These are phyloP conservation scores for Drosophila fulvimacula DNA, from an alignment of 2,888 invertebrate genomes.

Conservation along the genomic window DNA sequence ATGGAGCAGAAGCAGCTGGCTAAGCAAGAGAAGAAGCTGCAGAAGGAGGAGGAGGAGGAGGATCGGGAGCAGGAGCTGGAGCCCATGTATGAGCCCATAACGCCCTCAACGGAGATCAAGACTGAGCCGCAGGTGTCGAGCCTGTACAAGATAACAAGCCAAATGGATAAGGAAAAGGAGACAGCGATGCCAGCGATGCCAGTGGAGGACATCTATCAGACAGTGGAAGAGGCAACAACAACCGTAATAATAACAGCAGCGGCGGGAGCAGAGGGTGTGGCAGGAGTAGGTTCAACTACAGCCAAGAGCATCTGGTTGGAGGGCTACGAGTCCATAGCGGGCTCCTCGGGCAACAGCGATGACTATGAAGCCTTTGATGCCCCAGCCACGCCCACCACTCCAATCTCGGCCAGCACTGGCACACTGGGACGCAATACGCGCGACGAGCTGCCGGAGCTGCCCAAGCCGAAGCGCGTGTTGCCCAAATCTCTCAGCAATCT, in stretches of 20 bases:
- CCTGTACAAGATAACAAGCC: slow-evolving; percentile 52
- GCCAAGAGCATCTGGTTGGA: slow-evolving; percentile 65
- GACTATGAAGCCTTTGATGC: slow-evolving; percentile 82
- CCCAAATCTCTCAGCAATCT: slow-evolving; percentile 67
- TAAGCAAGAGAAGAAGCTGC: neutral
- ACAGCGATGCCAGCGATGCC: neutral
- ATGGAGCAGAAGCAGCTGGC: slow-evolving; percentile 68
- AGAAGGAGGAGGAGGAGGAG: neutral
- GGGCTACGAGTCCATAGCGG: slow-evolving; percentile 82
- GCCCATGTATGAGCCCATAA: slow-evolving; percentile 79
- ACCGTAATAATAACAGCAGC: slow-evolving; percentile 1
- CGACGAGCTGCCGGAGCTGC: slow-evolving; percentile 79
- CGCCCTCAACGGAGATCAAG: slow-evolving; percentile 59
- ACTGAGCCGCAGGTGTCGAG: slow-evolving; percentile 71
- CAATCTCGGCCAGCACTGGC: slow-evolving; percentile 45
- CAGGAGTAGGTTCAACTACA: slow-evolving; percentile 7
- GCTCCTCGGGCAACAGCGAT: slow-evolving; percentile 67
- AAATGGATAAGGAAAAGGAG: slow-evolving; percentile 29
- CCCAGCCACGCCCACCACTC: slow-evolving; percentile 43
- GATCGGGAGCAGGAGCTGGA: slow-evolving; percentile 20
- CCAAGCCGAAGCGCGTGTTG: slow-evolving; percentile 82
- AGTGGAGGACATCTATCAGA: slow-evolving; percentile 82
- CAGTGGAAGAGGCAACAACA: slow-evolving; percentile 74
- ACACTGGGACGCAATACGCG: slow-evolving; percentile 79
- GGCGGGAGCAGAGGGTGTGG: slow-evolving; percentile 3